Conservation (phyloP, 2,113 vertebrate species). For the Sigmodon hispidus region DNA sequence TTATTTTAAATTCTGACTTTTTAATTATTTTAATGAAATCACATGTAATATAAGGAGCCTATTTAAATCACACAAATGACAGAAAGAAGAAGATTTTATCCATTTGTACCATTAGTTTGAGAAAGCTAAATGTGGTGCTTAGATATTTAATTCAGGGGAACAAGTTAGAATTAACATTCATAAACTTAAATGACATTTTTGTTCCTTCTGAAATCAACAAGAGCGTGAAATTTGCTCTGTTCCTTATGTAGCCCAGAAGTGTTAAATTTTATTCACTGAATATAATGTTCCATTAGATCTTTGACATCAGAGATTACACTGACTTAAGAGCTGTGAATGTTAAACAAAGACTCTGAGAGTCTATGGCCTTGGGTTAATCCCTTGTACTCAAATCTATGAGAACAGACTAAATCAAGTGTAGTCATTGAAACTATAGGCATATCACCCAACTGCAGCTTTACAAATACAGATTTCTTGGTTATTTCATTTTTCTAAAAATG, state of each 20-base stretch:
- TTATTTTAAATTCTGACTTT: not conserved
- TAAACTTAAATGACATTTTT: not conserved
- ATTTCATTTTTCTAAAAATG: not conserved
- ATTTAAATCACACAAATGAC: not conserved
- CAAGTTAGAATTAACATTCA: slow-evolving; percentile 8
- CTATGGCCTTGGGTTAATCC: not conserved
- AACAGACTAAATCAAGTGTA: not conserved
- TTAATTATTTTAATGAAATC: slow-evolving; percentile 29
- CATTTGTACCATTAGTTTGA: not conserved
- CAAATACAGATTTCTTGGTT: not conserved
- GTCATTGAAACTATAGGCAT: not conserved
- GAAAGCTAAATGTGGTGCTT: not conserved
- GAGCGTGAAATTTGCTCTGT: not conserved
- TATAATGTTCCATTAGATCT: not conserved
- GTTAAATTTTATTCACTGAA: not conserved
- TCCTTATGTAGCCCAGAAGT: not conserved
- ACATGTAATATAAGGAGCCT: not conserved
- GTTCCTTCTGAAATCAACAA: not conserved
- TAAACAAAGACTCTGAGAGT: not conserved
- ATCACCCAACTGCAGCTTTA: not conserved
- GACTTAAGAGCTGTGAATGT: not conserved
- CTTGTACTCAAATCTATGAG: not conserved
- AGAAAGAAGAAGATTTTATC: not conserved
- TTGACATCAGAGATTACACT: not conserved
- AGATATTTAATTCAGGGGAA: slow-evolving; percentile 25